phyloP scores from a whole-genome alignment of 2,113 vertebrate genomes.

The Crotalus viridis region DNA sequence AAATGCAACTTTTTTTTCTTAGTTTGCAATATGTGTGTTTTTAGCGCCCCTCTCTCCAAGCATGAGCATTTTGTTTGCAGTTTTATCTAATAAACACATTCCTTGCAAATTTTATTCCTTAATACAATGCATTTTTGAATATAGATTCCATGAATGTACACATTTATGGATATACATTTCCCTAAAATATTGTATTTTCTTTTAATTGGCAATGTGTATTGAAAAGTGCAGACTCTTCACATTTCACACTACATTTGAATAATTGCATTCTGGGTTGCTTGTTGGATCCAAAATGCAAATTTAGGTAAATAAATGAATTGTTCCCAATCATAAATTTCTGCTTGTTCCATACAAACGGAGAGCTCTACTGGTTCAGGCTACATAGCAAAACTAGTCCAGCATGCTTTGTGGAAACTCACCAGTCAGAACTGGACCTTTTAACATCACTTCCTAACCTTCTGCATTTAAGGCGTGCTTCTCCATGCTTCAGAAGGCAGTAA shows the following conservation, averaged over 20 bases:
- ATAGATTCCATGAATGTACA: background rate
- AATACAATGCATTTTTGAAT: background rate
- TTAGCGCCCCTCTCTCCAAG: background rate
- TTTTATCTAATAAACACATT: background rate
- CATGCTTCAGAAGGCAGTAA: background rate
- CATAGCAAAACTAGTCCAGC: background rate
- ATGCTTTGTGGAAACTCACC: background rate
- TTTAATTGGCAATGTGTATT: background rate
- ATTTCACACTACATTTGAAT: background rate
- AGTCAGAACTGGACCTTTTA: background rate
- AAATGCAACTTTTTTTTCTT: background rate
- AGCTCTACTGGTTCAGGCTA: background rate
- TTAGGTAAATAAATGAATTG: background rate
- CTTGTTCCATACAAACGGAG: background rate
- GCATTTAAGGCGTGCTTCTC: background rate
- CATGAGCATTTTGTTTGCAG: background rate
- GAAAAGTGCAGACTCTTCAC: background rate
- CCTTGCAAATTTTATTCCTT: background rate
- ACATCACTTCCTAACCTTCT: background rate
- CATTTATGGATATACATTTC: background rate
- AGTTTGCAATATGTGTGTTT: background rate
- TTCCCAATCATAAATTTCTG: background rate
- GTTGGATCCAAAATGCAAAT: background rate
- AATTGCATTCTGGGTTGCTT: background rate
- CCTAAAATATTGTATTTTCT: background rate